Conservation (phyloP, 2,888 invertebrate species). For the Heteromyza rotundicornis region DNA sequence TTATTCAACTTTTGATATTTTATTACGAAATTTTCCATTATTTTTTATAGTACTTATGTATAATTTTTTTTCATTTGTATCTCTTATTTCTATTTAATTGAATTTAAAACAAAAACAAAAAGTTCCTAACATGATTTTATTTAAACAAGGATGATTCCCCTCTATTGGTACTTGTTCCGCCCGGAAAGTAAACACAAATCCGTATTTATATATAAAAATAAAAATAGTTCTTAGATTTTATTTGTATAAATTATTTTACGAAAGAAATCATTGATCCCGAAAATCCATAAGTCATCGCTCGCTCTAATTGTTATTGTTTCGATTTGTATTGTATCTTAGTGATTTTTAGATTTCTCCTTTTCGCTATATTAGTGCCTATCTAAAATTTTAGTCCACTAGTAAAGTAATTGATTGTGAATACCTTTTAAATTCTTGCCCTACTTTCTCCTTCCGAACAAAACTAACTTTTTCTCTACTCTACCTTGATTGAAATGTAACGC, state of each 20-base stretch:
- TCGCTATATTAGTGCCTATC: neutral
- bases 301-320: neutral
- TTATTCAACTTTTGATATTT: too few species aligned
- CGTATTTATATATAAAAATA: constrained; percentile 16
- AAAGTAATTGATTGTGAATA: too few species aligned
- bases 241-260: neutral
- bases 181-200: constrained; percentile 58
- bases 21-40: too few species aligned
- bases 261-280: neutral
- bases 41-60: neutral
- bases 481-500: too few species aligned
- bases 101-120: neutral
- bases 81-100: neutral
- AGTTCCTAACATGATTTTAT: neutral
- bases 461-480: constrained; percentile 4
- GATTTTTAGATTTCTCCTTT: neutral
- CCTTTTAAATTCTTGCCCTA: too few species aligned
- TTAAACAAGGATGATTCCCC: constrained; percentile 56
- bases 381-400: neutral
- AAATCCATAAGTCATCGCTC: neutral
- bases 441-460: neutral
- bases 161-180: constrained; percentile 63
- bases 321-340: neutral
- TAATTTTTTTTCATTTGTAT: neutral
- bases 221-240: constrained; percentile 19